These are phyloP conservation scores for Naso thynnoides DNA, from an alignment of 2,797 vertebrate genomes.

Conservation along the genomic window DNA sequence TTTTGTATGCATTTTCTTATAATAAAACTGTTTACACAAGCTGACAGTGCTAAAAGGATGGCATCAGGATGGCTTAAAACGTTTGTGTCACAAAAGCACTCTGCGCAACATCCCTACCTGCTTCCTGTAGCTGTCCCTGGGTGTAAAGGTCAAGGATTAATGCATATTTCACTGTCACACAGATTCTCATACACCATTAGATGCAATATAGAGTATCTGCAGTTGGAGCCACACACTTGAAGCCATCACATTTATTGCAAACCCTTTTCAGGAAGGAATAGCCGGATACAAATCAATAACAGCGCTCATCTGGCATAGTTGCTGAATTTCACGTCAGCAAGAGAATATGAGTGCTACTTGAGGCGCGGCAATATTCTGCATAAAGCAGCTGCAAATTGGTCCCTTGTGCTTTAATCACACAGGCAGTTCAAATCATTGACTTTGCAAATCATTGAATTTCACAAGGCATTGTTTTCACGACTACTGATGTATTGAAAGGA, in stretches of 20 bases:
- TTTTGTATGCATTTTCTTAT: slow-evolving; percentile 24
- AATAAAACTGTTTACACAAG: slow-evolving; percentile 9
- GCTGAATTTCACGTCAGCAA: slow-evolving; percentile 75
- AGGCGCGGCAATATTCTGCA: slow-evolving; percentile 74
- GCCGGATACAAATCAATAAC: slow-evolving; percentile 75
- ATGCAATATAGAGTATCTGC: slow-evolving; percentile 49
- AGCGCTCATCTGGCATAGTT: slow-evolving; percentile 76
- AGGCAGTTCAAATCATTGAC: slow-evolving; percentile 80
- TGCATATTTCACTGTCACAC: slow-evolving; percentile 75
- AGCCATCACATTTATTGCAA: slow-evolving; percentile 88
- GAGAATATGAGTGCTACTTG: slow-evolving; percentile 71
- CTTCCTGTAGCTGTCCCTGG: slow-evolving; percentile 52
- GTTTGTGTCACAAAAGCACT: slow-evolving; percentile 32
- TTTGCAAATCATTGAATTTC: slow-evolving; percentile 82
- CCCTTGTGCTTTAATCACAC: slow-evolving; percentile 80
- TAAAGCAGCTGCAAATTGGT: slow-evolving; percentile 78
- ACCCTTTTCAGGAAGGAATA: slow-evolving; percentile 55
- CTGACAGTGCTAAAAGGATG: slow-evolving; percentile 12
- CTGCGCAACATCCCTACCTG: slow-evolving; percentile 31
- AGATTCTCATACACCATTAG: slow-evolving; percentile 65
- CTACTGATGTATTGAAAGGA: slow-evolving; percentile 72
- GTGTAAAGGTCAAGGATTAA: slow-evolving; percentile 75
- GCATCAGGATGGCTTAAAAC: slow-evolving; percentile 38
- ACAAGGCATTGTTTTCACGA: slow-evolving; percentile 66
- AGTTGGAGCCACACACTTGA: slow-evolving; percentile 36